Evolutionary conservation across 2,113 vertebrate species (phyloP).

Genomic region (Poicephalus gulielmi): DNA sequence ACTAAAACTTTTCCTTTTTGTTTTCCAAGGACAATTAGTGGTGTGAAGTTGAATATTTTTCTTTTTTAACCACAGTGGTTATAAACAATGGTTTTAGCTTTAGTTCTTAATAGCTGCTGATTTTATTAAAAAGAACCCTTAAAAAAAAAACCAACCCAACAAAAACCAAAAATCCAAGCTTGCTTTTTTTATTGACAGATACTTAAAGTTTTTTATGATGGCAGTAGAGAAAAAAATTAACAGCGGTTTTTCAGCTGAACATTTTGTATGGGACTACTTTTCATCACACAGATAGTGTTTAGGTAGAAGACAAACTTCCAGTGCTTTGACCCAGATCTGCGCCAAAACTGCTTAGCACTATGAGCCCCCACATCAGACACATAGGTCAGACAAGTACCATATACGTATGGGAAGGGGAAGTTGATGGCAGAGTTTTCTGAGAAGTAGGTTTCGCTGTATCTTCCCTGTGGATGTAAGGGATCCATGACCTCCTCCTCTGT

Average conservation of each 20-base stretch:
- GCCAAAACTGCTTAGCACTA: neutral
- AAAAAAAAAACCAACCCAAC: neutral
- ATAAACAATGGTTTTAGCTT: neutral
- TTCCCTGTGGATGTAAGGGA: neutral
- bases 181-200: neutral
- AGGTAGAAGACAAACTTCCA: neutral
- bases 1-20: neutral
- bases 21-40: neutral
- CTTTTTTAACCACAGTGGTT: neutral
- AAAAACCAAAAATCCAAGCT: neutral
- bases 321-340: neutral
- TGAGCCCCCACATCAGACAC: neutral
- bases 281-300: neutral
- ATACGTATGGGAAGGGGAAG: neutral
- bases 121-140: neutral
- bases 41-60: neutral
- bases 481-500: neutral
- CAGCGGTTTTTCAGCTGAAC: neutral
- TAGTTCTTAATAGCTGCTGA: neutral
- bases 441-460: neutral
- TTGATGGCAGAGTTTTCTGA: accelerated
- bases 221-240: neutral
- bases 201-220: neutral
- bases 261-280: neutral
- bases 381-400: accelerated